Evolutionary conservation across 2,113 vertebrate genomes (phyloP).

Genomic region (Calidris pygmaea): DNA sequence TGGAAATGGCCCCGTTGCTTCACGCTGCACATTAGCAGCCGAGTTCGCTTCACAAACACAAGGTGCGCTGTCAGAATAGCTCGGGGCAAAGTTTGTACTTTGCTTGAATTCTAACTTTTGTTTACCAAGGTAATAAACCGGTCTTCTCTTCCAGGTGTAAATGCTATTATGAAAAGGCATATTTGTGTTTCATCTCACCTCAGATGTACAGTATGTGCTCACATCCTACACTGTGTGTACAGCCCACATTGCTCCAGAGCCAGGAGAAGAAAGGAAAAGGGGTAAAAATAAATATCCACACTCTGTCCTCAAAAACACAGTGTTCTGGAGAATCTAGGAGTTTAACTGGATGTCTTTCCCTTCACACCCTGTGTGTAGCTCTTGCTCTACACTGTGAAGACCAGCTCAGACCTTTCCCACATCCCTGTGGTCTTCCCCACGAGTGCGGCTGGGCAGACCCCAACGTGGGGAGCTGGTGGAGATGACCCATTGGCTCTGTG

Average conservation of each 20-base stretch:
- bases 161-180: slow-evolving; percentile 80
- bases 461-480: accelerated
- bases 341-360: background rate
- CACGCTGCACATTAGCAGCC: slow-evolving; percentile 39
- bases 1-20: slow-evolving; percentile 52
- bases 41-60: slow-evolving; percentile 77
- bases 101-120: slow-evolving; percentile 80
- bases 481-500: accelerated
- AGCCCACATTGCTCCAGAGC: slow-evolving; percentile 49
- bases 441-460: background rate
- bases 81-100: slow-evolving; percentile 84
- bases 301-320: background rate
- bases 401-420: background rate
- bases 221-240: slow-evolving; percentile 44
- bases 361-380: background rate
- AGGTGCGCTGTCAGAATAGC: slow-evolving; percentile 77
- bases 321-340: background rate
- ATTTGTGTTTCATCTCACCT: slow-evolving; percentile 79
- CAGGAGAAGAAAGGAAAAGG: slow-evolving; percentile 2
- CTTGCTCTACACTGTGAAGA: background rate
- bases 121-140: slow-evolving; percentile 81
- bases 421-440: background rate
- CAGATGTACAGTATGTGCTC: slow-evolving; percentile 72
- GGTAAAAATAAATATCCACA: slow-evolving; percentile 1
- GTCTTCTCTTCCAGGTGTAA: slow-evolving; percentile 82